phyloP scores from a whole-genome alignment of 2,113 vertebrate genomes.

The Rhea pennata region DNA sequence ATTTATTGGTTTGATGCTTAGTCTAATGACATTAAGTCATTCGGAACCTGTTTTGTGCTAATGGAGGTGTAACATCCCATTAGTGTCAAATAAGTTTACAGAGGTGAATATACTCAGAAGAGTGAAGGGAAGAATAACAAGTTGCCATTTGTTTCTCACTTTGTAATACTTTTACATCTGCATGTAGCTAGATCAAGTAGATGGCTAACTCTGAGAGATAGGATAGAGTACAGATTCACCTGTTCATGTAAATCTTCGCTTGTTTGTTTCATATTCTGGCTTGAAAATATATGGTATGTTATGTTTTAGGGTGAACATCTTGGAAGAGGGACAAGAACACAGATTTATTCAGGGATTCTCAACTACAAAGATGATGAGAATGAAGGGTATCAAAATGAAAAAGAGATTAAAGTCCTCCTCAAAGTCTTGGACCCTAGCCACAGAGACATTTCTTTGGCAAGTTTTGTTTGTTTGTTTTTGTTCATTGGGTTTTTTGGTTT shows the following conservation, averaged over 20 bases:
- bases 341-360: constrained; percentile 90
- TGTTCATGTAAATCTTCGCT: background rate
- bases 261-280: background rate
- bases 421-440: constrained; percentile 95
- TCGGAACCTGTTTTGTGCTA: background rate
- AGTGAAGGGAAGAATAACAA: background rate
- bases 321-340: constrained; percentile 91
- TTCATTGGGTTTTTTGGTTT: background rate
- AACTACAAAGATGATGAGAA: constrained; percentile 85
- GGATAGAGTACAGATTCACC: background rate
- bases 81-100: background rate
- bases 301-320: constrained; percentile 88
- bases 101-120: background rate
- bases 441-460: constrained; percentile 94
- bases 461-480: constrained; percentile 30
- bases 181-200: background rate
- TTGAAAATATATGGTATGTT: background rate
- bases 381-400: constrained; percentile 81
- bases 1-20: constrained; percentile 24
- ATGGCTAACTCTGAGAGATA: background rate
- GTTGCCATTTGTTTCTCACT: background rate
- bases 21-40: background rate
- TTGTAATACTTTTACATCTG: background rate
- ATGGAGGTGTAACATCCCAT: background rate
- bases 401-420: constrained; percentile 92